A percentile compares a stretch with the other conserved stretches of the same genome.
These are phyloP conservation scores for Saccostrea echinata DNA, from an alignment of 1,140 invertebrate species.

Conservation along the genomic window DNA sequence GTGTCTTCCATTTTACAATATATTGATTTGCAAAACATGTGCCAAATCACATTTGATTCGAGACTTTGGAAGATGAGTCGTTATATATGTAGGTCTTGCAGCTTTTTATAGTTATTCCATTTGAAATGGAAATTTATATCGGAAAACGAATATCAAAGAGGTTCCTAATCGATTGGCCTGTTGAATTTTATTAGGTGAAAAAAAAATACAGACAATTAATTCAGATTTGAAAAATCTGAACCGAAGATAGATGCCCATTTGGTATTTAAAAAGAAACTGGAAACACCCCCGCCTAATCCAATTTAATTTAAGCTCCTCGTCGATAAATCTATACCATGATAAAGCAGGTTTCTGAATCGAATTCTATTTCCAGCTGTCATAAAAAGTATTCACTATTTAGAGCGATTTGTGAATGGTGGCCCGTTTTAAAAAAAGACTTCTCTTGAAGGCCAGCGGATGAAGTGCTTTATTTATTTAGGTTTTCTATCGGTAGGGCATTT, in stretches of 20 bases:
- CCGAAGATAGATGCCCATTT: conserved; percentile 1
- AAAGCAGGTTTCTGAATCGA: background rate
- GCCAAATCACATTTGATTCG: too few relatives aligned
- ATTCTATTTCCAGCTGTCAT: background rate
- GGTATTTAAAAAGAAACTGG: background rate
- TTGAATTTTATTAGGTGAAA: background rate
- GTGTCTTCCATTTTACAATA: too few relatives aligned
- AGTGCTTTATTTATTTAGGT: background rate
- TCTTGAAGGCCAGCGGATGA: background rate
- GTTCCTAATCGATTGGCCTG: background rate
- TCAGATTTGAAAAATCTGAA: background rate
- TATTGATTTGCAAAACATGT: too few relatives aligned
- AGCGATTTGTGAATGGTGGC: background rate
- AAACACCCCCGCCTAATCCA: conserved; percentile 17
- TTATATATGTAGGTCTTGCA: too few relatives aligned
- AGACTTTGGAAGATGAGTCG: too few relatives aligned
- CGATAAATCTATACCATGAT: conserved; percentile 17
- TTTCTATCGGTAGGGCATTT: conserved; percentile 11
- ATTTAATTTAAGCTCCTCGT: background rate
- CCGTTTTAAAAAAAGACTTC: background rate
- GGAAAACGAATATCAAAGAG: background rate
- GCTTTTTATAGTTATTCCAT: too few relatives aligned
- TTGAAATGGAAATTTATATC: background rate
- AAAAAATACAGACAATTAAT: background rate
- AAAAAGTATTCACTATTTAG: background rate